Evolutionary conservation across 92 coral and sea anemone genomes (phyloP).

Genomic region (Umimayanthus chanpuru): DNA sequence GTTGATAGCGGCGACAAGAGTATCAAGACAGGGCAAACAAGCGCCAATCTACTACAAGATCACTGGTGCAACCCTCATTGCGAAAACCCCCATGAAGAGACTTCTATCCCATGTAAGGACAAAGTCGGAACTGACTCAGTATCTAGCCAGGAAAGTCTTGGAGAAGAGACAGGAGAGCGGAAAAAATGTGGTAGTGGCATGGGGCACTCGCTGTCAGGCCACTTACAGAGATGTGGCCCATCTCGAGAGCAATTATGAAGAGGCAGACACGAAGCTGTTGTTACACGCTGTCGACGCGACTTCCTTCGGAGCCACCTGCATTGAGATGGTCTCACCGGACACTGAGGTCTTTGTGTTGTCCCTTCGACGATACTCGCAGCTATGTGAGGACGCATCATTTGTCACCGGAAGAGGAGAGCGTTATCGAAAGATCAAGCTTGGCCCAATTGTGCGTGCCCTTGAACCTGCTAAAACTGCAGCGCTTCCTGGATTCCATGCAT

Average conservation of each 20-base stretch:
- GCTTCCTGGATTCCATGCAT: conserved; percentile 60
- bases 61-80: conserved; percentile 57
- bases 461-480: conserved; percentile 59
- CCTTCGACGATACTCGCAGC: conserved; percentile 40
- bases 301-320: conserved; percentile 48
- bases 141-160: conserved; percentile 49
- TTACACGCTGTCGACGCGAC: conserved; percentile 62
- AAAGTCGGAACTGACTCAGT: conserved; percentile 57
- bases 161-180: conserved; percentile 25
- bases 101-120: conserved; percentile 60
- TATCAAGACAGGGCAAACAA: conserved; percentile 44
- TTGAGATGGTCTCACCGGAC: conserved; percentile 57
- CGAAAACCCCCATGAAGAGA: conserved; percentile 59
- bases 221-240: conserved; percentile 51
- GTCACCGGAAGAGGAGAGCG: conserved; percentile 52
- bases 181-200: conserved; percentile 42
- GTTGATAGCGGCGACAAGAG: conserved; percentile 58
- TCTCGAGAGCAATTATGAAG: conserved; percentile 62
- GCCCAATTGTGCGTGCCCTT: conserved; percentile 46
- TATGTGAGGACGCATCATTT: conserved; percentile 44
- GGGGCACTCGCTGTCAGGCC: conserved; percentile 42
- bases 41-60: conserved; percentile 63
- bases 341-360: conserved; percentile 58
- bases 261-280: conserved; percentile 64
- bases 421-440: conserved; percentile 47